Evolutionary conservation across 2,797 vertebrate species (phyloP), one percentile per base, ranked within the genome.

Genomic region (Tauraco hartlaubi): DNA sequence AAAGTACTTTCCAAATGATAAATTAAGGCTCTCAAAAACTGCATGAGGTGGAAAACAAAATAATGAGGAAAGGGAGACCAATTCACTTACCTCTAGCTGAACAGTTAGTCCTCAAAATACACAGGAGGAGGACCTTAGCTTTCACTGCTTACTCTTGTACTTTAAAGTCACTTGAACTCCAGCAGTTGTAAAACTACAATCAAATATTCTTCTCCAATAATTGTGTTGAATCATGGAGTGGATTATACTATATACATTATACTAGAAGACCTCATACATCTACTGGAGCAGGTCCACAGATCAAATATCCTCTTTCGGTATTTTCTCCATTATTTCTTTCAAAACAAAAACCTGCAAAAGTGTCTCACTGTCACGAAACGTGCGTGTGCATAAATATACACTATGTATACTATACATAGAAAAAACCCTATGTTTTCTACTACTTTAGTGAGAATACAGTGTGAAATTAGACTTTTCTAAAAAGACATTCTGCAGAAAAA

Each of bases 1-100:
- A 79, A 93, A 88, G 33, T 59, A 58, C 37, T 76, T 90, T 83
- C 55, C 51, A 88, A 85, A 79, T 77, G 72, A 92, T 76, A 79
- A 94, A 88, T 85, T 72, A 93, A 85, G 29, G 23, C 37, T 90
- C 43, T 90, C 1, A 1, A 88, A 95, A 90, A 66, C 28, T 66
- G 75, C 54, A 39, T 68, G 29, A 79, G 29, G 26, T 85, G 33
- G 46, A 67, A 68, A 90, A 88, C 46, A 85, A 56, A 85, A 72
- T 61, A 76, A 85, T 49, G 79, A 82, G 78, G 51, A 85, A 85
- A 95, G 35, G 41, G 56, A 91, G 49, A 81, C 19, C 8, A 31
- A 75, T 51, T 68, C 58, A 78, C 63, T 87, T 79, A 56, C 71
- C 37, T 85, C 75, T 59, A 33, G 41, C n/a, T 68, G 54, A 89